Evolutionary conservation across 2,113 vertebrate species (phyloP), one percentile per base, ranked within the genome.

Genomic region (Lepus europaeus): DNA sequence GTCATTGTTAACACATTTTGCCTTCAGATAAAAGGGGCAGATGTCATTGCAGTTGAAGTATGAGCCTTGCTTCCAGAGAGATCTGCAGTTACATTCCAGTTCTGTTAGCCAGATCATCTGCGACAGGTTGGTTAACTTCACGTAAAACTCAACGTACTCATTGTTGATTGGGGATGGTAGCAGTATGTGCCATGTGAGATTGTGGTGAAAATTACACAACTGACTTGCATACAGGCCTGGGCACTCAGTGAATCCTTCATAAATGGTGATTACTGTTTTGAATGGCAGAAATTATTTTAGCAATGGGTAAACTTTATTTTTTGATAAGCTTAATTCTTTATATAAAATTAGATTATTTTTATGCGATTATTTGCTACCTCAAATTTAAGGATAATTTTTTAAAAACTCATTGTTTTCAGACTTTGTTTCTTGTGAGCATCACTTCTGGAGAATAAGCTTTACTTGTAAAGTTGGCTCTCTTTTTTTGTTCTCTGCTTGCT

Each of bases 271-370:
- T 72, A 45, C n/a, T 86, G 31, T 69, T 92, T 79, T 45, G 53
- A 64, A 33, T 49, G 49, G 53, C 53, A 87, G 51, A 89, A 87
- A 66, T 76, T 87, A 31, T 92, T 91, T 96, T 70, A 92, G 64
- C 23, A 84, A 36, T 56, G 90, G 45, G 29, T 84, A 25, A 87
- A 72, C 6, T 68, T 83, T 91, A 20, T 63, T 82, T 95, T 93
- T 90, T 90, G 59, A 36, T 90, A 73, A 78, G 17, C 33, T 70
- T 94, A 86, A 73, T 77, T 64, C 33, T 97, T 90, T 78, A 87
- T 89, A 22, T 88, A 53, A 92, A 92, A 84, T 77, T 25, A 69
- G 79, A 97, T 88, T 17, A 51, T 87, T 81, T 95, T 87, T 92
- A 89, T 8, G 82, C 31, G 70, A 51, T 87, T 14, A 72, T 80